Base-by-base conservation (phyloP, 2,888 invertebrate species). In the Apodemia mormo region DNA sequence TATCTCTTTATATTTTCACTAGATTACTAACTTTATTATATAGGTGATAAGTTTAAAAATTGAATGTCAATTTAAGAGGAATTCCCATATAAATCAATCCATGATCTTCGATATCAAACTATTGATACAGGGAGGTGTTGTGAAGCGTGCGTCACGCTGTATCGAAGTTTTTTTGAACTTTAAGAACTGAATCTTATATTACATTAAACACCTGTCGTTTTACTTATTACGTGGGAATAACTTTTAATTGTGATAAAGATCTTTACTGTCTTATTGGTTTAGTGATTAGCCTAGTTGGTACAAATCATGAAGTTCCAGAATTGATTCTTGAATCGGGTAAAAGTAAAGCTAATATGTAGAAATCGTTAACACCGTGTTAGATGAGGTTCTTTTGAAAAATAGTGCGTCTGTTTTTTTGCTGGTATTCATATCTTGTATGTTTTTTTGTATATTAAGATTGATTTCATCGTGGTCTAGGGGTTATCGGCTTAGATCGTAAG, bases 31-130 rank as follows among this genome's bases (percentile, higher is more conserved):
- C 71, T 64, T 65, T 76, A 72, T 65, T 3, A 0, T 6, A 0
- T 0, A 2, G 0, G 0, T 0, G 0, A 65, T 71, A 73, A 49
- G 54, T 67, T 37, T 52, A 14, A 71, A 65, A 70, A 58, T 74
- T 0, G 4, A 33, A 29, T 72, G 65, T 0, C 0, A 7, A 3
- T 7, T 56, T 37, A 1, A n/a, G 56, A 70, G 74, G 78, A 83
- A 81, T 84, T 84, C 86, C 85, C 89, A 85, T 81, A 87, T 87
- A 86, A 87, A 87, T 85, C 86, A 87, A 84, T 82, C 79, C 54
- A 77, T 76, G 80, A 82, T 82, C 81, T 82, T 81, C 82, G 86
- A 86, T 86, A 84, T 81, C 75, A 74, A 72, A 76, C 79, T 84
- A 83, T 86, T 84, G 86, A 86, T 85, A 81, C 76, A 77, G 78